Base-by-base conservation (phyloP, 2,113 vertebrate species). In the Myrmophylax atrothorax region DNA sequence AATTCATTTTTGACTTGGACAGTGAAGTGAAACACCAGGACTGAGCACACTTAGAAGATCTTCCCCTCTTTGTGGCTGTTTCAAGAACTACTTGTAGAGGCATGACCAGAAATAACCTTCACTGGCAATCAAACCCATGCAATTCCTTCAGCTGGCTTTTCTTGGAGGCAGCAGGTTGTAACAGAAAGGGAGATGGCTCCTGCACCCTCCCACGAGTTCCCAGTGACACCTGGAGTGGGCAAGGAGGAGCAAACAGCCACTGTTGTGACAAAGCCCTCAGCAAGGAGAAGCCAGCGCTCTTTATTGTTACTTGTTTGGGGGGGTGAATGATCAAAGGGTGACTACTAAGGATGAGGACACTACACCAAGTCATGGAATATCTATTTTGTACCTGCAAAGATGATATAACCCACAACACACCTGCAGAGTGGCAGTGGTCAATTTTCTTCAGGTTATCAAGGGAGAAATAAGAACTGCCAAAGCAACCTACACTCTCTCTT, bases 241-340 rank as follows among this genome's bases (percentile, higher is more conserved):
- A 63, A 22, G n/a, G 8, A 19, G 0, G 44, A 85, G 15, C 73
- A 67, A 87, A 87, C 3, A 82, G 79, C 52, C 73, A 63, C 42
- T 35, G 2, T 1, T 26, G 59, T 58, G 56, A 26, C 81, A 93
- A 82, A 87, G 58, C 53, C 50, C 60, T 62, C 18, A 7, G 8
- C 46, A 53, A 55, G 59, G 81, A 63, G 67, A 38, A 70, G 52
- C 42, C 69, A 18, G 40, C 12, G 47, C 29, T 77, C 46, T 50
- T 35, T 38, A 14, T 22, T 80, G 77, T 46, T 93, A 22, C 60
- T 78, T 76, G 17, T 66, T 72, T 62, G 60, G 75, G 37, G 4
- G 60, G 80, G 37, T 73, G 26, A 53, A 26, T 50, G 94, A 96
- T 94, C 83, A 96, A 96, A 96, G 93, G 58, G 59, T 89, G 89